Evolutionary conservation across 2,113 vertebrate genomes (phyloP).

Genomic region (Corydoras sp.): DNA sequence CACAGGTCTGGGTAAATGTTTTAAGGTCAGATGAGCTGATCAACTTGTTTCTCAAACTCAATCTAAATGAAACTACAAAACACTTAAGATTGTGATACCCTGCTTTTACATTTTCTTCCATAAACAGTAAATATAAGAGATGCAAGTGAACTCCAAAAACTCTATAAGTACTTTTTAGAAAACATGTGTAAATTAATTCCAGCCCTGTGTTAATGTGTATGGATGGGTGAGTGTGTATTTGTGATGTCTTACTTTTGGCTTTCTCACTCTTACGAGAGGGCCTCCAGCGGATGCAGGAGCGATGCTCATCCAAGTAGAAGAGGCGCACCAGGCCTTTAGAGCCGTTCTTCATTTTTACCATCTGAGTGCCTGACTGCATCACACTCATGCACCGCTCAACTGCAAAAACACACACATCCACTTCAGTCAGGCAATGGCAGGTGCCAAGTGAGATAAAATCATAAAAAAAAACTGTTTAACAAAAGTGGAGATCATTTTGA

Average conservation of each 20-base stretch:
- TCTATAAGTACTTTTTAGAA: too few species aligned
- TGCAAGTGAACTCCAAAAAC: not conserved
- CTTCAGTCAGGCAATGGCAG: constrained; percentile 37
- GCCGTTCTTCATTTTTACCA: constrained; percentile 96
- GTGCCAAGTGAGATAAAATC: not conserved
- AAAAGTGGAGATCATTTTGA: too few species aligned
- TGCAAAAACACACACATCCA: constrained; percentile 50
- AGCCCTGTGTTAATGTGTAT: not conserved
- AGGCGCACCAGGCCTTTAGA: constrained; percentile 90
- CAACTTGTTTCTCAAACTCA: too few species aligned
- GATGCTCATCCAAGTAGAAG: constrained; percentile 97
- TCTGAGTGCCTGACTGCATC: constrained; percentile 99
- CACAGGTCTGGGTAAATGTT: not conserved
- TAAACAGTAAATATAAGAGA: not conserved
- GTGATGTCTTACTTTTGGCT: constrained; percentile 83
- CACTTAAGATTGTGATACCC: too few species aligned
- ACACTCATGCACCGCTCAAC: constrained; percentile 99
- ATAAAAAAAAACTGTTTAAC: not conserved
- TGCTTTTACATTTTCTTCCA: too few species aligned
- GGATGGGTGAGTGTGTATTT: not conserved
- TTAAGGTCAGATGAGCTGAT: too few species aligned
- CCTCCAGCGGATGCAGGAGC: constrained; percentile 91
- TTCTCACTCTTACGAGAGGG: constrained; percentile 96
- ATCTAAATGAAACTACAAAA: too few species aligned
- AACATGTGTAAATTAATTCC: not conserved